phyloP scores from a whole-genome alignment of 2,797 vertebrate species.

The Danio choprae region DNA sequence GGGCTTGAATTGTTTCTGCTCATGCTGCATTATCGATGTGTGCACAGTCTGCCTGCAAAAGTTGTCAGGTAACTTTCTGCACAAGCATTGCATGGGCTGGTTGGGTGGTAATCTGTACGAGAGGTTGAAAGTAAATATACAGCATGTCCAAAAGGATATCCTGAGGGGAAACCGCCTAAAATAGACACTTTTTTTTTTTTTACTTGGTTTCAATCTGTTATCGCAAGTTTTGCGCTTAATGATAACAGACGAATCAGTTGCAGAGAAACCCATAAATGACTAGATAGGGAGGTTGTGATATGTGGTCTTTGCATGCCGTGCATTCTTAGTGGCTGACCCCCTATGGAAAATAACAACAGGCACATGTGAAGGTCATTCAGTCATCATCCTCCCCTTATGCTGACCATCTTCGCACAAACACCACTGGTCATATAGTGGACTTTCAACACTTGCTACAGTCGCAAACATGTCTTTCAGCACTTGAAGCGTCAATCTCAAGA shows the following conservation, averaged over 20 bases:
- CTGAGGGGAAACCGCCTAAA: conserved; percentile 72
- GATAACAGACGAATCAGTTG: conserved; percentile 8
- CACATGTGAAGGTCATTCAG: conserved; percentile 73
- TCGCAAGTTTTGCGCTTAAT: conserved; percentile 54
- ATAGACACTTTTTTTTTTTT: conserved; percentile 63
- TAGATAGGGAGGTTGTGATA: conserved; percentile 15
- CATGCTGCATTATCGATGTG: neutral
- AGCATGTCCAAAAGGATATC: conserved; percentile 72
- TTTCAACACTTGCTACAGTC: conserved; percentile 9
- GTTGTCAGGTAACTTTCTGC: conserved; percentile 29
- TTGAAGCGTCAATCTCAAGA: neutral
- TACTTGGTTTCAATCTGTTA: conserved; percentile 5
- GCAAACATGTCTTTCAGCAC: conserved; percentile 16
- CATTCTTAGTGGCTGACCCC: conserved; percentile 81
- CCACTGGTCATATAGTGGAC: neutral
- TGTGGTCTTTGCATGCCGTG: conserved; percentile 66
- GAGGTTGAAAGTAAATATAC: conserved; percentile 59
- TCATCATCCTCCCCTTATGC: conserved; percentile 38
- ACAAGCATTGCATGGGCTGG: neutral
- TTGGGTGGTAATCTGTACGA: conserved; percentile 28
- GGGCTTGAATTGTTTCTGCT: conserved; percentile 23
- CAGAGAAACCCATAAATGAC: conserved; percentile 17
- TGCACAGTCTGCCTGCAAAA: neutral
- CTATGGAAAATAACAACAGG: conserved; percentile 80
- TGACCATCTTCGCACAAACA: neutral